Evolutionary conservation across 2,888 invertebrate species (phyloP), one percentile per base, ranked within the genome.

Genomic region (Hyposoter dolosus): DNA sequence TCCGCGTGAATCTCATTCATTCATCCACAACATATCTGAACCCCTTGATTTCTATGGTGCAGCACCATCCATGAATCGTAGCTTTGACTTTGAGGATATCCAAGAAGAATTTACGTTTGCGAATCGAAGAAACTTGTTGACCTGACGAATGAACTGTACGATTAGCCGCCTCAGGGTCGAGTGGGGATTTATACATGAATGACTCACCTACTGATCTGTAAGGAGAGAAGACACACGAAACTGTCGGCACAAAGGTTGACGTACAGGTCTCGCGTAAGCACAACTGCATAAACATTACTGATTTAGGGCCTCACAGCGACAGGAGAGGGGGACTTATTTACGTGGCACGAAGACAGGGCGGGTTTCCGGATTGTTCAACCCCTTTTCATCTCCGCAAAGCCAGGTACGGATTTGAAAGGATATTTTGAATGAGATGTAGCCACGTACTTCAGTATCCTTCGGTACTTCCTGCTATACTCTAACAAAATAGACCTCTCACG

Each of bases 141-240:
- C 83, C 88, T 85, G 88, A 83, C 88, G 87, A 89, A 91, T 92
- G 90, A 92, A 92, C 92, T 92, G 90, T 90, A 90, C 92, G 92
- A 92, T 92, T 91, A 91, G 84, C 82, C 88, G 90, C 83, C 84
- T 63, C 87, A 45, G 89, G 91, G 90, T 93, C 92, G 92, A 93
- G 92, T 92, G 91, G 91, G 90, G 90, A 90, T 91, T 88, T 89
- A 91, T 91, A 91, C 92, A 91, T 93, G 91, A 91, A 84, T 88
- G 91, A 60, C 77, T 90, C 53, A 45, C 66, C 81, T 89, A 89
- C 86, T 84, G 87, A 88, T 88, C 78, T 87, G 71, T 53, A 87
- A 85, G 84, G 81, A 85, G 84, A 85, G 88, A 87, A 85, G 86
- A 83, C 88, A 88, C 86, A 88, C 88, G 88, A 83, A 85, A 80